Percentiles rank a stretch among this genome's conserved stretches.
Evolutionary conservation across 2,113 vertebrate genomes (phyloP).

Genomic region (Delphinus delphis): DNA sequence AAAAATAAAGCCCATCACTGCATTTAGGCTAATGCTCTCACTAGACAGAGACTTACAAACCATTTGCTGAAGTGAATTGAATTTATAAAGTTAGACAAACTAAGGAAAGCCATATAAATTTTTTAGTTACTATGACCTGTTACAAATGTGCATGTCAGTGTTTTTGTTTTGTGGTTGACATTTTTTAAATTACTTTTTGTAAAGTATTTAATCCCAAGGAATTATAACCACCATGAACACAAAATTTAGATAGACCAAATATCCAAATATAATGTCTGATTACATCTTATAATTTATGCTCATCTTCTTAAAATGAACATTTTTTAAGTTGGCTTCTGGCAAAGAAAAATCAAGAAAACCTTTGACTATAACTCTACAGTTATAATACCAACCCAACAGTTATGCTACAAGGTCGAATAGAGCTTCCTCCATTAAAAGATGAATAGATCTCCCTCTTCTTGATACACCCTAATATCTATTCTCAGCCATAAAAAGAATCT

Average conservation of each 20-base stretch:
- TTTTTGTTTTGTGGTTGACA: neutral
- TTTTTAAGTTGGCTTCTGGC: neutral
- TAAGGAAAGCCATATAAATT: neutral
- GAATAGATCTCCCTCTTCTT: neutral
- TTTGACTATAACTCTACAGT: neutral
- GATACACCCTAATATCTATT: neutral
- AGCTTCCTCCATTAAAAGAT: neutral
- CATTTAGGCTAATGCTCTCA: neutral
- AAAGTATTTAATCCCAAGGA: neutral
- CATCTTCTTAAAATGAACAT: neutral
- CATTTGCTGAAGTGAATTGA: neutral
- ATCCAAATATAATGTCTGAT: neutral
- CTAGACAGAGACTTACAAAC: neutral
- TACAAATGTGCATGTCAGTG: neutral
- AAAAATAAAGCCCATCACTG: neutral
- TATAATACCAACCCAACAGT: neutral
- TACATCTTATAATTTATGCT: neutral
- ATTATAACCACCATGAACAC: neutral
- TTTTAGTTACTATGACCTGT: neutral
- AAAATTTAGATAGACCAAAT: constrained; percentile 20
- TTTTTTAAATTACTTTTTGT: neutral
- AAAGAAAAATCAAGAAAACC: neutral
- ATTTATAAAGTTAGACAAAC: neutral
- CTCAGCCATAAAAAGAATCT: neutral
- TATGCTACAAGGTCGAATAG: neutral